A percentile compares a stretch with the other conserved stretches of the same genome.
These are phyloP conservation scores for Channallabes apus DNA, from an alignment of 2,797 vertebrate genomes.

Conservation along the genomic window DNA sequence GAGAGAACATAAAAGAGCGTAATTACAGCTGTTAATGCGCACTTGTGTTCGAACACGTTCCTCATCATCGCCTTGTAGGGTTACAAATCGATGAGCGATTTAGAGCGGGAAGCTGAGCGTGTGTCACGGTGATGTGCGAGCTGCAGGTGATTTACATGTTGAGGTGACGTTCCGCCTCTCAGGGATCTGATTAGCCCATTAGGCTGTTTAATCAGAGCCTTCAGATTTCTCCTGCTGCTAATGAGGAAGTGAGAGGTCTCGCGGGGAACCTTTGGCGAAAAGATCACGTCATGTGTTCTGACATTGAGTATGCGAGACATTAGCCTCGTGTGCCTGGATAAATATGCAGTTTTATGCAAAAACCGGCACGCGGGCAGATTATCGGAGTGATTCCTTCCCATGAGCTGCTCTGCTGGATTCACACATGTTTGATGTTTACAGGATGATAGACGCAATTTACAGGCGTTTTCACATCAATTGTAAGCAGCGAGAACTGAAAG, in stretches of 20 bases:
- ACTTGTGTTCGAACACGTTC: not conserved
- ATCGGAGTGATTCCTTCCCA: not conserved
- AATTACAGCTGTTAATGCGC: slow-evolving; percentile 2
- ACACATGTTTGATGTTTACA: not conserved
- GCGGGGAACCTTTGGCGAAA: not conserved
- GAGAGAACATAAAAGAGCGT: not conserved
- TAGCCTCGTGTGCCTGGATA: not conserved
- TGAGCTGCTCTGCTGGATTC: not conserved
- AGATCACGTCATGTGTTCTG: not conserved
- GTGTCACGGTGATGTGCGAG: not conserved
- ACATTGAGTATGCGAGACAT: not conserved
- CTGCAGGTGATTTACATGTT: slow-evolving; percentile 16
- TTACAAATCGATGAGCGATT: not conserved
- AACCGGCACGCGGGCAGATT: not conserved
- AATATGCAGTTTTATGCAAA: not conserved
- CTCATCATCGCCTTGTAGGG: slow-evolving; percentile 5
- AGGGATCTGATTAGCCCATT: slow-evolving; percentile 17
- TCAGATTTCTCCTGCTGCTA: slow-evolving; percentile 6
- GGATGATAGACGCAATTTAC: not conserved
- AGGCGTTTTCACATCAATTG: not conserved
- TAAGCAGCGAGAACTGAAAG: no score
- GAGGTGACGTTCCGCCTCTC: not conserved
- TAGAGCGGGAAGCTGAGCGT: not conserved
- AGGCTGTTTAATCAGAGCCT: slow-evolving; percentile 7
- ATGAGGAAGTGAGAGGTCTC: slow-evolving; percentile 2